Base-by-base conservation (phyloP, 1,140 invertebrate genomes). In the Trichomalopsis sarcophagae region DNA sequence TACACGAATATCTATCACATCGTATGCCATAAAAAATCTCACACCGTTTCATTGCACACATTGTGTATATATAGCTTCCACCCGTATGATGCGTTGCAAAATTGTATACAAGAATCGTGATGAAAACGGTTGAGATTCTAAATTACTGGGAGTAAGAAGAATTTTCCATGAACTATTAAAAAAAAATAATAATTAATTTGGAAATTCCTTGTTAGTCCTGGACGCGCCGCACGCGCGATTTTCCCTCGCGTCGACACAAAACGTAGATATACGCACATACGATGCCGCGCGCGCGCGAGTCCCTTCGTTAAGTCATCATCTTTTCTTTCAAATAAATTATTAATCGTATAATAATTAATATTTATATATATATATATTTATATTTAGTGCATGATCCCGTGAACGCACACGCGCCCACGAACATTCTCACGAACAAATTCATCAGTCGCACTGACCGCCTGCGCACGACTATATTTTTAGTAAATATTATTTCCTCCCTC, bases 261-360 rank as follows among this genome's bases (percentile, higher is more conserved):
- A 17, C 17, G 21, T 62, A 62, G 21, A 62, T 5, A 62, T 62
- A 7, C 17, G 9, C 17, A 62, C n/a, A 62, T 62, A 62, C 17
- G 36, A 21, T 75, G 73, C 36, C 13, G 9, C 21, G 44, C 44
- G n/a, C 75, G 40, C n/a, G 47, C 75, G 44, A n/a, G 47, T 55
- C 75, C 40, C 23, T 77, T 55, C 47, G 75, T 62, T 62, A 62
- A 62, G 55, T 62, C 55, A n/a, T 62, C 21, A 11, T 77, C 30
- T 23, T 55, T 77, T 76, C 30, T 50, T 50, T 55, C 3, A 55
- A 77, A 77, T 77, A 77, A 77, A 77, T 77, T 79, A 79, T 50
- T 76, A 76, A 79, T 79, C 55, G 55, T 79, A 76, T 27, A 27
- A 55, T 50, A 33, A 55, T 33, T 30, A 33, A 47, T 77, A 66